A percentile compares a stretch with the other conserved stretches of the same genome.
These are phyloP conservation scores for Geodia barretti DNA, from an alignment of 37 sponge, comb jelly and placozoan species.

Conservation along the genomic window DNA sequence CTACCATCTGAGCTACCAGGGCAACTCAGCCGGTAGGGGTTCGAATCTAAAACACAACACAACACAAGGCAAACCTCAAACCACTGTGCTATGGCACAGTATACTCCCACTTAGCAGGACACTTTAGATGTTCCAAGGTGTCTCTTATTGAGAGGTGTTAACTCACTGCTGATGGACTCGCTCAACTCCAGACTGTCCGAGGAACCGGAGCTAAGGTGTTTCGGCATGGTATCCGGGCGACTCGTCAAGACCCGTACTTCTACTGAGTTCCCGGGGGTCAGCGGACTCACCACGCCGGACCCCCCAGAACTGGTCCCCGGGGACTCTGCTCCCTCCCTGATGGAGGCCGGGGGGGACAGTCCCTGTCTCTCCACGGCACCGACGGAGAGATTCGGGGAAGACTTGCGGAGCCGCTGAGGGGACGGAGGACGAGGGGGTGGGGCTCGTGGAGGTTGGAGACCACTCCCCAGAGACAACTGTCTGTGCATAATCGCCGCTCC, in stretches of 20 bases:
- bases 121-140: too few species aligned
- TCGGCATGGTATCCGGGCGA: background rate
- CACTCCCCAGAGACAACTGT: too few species aligned
- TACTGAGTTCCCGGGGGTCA: background rate
- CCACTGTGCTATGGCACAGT: too few species aligned
- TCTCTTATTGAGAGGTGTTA: too few species aligned
- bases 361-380: too few species aligned
- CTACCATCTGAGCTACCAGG: too few species aligned
- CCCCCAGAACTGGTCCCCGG: background rate
- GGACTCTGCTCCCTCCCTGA: background rate
- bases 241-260: background rate
- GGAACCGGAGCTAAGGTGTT: background rate
- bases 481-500: too few species aligned
- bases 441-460: too few species aligned
- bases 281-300: background rate
- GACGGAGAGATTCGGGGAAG: background rate
- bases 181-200: background rate
- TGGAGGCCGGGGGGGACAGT: background rate
- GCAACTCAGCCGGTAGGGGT: too few species aligned
- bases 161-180: constrained; percentile 6
- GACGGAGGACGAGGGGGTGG: background rate
- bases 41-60: too few species aligned
- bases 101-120: too few species aligned
- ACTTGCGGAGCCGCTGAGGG: background rate
- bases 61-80: too few species aligned